Base-by-base conservation (phyloP, 2,113 vertebrate genomes). In the Clarias gariepinus region DNA sequence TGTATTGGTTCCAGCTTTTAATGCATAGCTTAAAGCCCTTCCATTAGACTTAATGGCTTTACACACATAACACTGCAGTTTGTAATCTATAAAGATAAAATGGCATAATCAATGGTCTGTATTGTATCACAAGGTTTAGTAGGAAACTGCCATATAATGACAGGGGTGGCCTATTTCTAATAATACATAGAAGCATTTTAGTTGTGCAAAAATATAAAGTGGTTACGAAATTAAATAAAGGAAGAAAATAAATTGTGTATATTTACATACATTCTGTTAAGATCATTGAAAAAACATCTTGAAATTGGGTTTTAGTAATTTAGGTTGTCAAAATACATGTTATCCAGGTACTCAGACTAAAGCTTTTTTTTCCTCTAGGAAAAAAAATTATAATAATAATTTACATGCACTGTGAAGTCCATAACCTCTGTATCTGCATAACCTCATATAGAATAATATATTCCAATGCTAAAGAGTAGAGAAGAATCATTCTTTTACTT, bases 41-140 rank as follows among this genome's bases (percentile, higher is more conserved):
- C 83, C 85, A 88, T 88, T 83, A 87, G 83, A 87, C 68, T 82
- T 85, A 88, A 87, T 87, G 86, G 52, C 63, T 84, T 73, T 82
- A 83, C 86, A 68, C 85, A 77, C 68, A 79, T 86, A 86, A 76
- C 81, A 71, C 83, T 85, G 66, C 86, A 73, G 66, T 86, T 82
- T 86, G 77, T 85, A 90, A 88, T 87, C 78, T 84, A 85, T 77
- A 84, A 81, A 90, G 82, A 85, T 64, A 85, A 76, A 84, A 83
- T 83, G 55, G 57, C 74, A 36, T 19, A 60, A 78, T 83, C 63
- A 74, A 64, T 33, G 63, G 23, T n/a, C 86, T 64, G 36, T 63
- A 86, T 61, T 77, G 60, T 41, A 85, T 78, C n/a, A 66, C 30
- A 84, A 61, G 84, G 57, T 68, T 79, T 68, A 68, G 52, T 61